Evolutionary conservation across 2,113 vertebrate species (phyloP), one percentile per base, ranked within the genome.

Genomic region (Ascaphus truei): DNA sequence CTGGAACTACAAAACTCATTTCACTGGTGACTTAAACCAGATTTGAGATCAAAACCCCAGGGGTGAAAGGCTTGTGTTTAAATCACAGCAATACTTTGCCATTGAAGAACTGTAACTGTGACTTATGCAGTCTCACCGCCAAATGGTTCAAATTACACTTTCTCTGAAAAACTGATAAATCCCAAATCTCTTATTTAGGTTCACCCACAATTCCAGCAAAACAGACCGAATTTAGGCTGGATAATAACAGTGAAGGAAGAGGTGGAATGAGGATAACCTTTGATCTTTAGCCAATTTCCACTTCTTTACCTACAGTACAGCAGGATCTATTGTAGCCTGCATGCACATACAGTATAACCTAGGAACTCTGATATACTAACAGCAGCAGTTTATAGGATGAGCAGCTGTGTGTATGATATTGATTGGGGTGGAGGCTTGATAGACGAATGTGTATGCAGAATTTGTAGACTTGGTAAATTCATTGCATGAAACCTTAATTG

Each of bases 281-380:
- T 90, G 84, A 89, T 89, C 84, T 83, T 75, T 52, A 65, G 82
- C 84, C 86, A 88, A 84, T 81, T 87, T 82, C 78, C 84, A 73
- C 60, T 82, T 78, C 81, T 82, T 79, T 85, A 85, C 85, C 81
- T 86, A 77, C 58, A 45, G 41, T 86, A 77, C 58, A 45, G 41
- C 41, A 83, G 75, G 81, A 76, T 76, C 80, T 82, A 80, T 84
- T 88, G 84, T 79, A 79, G 75, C 68, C 80, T 78, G 78, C 68
- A 79, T 76, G 63, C 72, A 25, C 73, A 76, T 77, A 80, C 76
- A 76, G 5, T 45, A 45, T 73, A 60, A 76, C 75, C 68, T 79
- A 76, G 2, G 16, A 60, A 79, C 61, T 71, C 50, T 69, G 47
- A 62, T 68, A 77, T 22, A 13, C 64, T 71, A 50, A 72, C 16